These are phyloP conservation scores for Atractosteus spatula DNA, from an alignment of 2,113 vertebrate genomes.

Conservation along the genomic window DNA sequence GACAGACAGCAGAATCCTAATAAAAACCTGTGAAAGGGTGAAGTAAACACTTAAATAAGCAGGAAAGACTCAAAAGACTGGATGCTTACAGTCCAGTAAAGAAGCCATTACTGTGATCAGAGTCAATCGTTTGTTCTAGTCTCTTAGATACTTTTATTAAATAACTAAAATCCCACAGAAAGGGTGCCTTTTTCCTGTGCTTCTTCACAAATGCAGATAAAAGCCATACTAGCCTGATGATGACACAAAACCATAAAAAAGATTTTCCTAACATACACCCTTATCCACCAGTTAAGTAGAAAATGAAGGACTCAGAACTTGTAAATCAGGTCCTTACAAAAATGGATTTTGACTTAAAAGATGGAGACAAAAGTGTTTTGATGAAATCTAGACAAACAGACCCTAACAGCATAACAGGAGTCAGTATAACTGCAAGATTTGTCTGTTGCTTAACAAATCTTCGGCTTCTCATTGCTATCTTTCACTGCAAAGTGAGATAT, in stretches of 20 bases:
- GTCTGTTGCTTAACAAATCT: too few species aligned
- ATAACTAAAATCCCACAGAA: too few species aligned
- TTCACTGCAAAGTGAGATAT: too few species aligned
- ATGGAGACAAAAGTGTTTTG: constrained; percentile 17
- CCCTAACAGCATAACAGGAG: too few species aligned
- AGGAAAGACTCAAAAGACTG: constrained; percentile 44
- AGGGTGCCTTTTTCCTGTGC: constrained; percentile 38
- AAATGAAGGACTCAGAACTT: constrained; percentile 21
- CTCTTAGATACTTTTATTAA: too few species aligned
- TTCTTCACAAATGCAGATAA: constrained; percentile 33
- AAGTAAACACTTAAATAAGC: constrained; percentile 31
- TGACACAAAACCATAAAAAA: too few species aligned
- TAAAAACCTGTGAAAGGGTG: constrained; percentile 61
- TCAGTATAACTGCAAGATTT: too few species aligned
- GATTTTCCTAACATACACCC: constrained; percentile 5
- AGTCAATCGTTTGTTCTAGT: too few species aligned
- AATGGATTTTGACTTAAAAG: constrained; percentile 28
- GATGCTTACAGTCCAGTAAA: too few species aligned
- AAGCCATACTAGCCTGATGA: constrained; percentile 16
- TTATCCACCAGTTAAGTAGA: constrained; percentile 42
- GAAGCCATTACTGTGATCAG: too few species aligned
- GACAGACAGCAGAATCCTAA: constrained; percentile 65
- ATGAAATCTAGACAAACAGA: too few species aligned
- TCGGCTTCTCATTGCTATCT: too few species aligned
- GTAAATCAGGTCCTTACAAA: constrained; percentile 43